Conservation (phyloP, 92 coral and sea anemone genomes). For the Paragorgia papillata region DNA sequence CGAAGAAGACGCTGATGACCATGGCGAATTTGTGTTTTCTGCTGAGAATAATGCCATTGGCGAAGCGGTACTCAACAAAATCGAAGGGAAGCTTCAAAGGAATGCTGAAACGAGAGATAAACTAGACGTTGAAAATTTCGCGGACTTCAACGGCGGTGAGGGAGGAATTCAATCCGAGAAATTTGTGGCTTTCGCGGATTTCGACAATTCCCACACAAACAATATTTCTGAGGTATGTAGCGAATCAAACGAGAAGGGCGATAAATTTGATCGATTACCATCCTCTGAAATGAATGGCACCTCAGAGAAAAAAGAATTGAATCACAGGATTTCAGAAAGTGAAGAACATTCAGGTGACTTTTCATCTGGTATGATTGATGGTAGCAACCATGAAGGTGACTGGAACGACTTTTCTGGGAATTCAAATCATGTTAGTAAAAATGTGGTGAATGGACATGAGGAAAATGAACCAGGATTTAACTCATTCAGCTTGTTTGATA, state of each 20-base stretch:
- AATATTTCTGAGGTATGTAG: background rate
- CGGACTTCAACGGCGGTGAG: background rate
- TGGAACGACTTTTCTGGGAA: background rate
- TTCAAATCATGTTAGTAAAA: background rate
- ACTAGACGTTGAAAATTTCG: background rate
- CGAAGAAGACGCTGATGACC: constrained; percentile 90
- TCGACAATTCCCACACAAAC: background rate
- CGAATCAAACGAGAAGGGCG: background rate
- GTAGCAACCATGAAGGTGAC: background rate
- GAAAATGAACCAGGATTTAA: background rate
- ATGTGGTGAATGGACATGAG: background rate
- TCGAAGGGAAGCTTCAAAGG: constrained; percentile 38
- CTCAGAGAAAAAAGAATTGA: constrained; percentile 13
- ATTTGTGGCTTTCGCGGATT: constrained; percentile 33
- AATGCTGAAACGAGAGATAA: constrained; percentile 6
- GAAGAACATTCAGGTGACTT: constrained; percentile 63
- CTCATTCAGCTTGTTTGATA: background rate
- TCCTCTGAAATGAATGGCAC: constrained; percentile 15
- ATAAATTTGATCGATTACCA: background rate
- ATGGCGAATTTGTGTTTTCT: constrained; percentile 77
- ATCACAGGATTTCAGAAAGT: background rate
- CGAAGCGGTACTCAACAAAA: constrained; percentile 35
- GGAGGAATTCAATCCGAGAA: background rate
- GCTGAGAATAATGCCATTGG: constrained; percentile 39
- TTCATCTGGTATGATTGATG: background rate